Conservation (phyloP, 2,888 invertebrate genomes). For the Lepetodrilus schrolli region DNA sequence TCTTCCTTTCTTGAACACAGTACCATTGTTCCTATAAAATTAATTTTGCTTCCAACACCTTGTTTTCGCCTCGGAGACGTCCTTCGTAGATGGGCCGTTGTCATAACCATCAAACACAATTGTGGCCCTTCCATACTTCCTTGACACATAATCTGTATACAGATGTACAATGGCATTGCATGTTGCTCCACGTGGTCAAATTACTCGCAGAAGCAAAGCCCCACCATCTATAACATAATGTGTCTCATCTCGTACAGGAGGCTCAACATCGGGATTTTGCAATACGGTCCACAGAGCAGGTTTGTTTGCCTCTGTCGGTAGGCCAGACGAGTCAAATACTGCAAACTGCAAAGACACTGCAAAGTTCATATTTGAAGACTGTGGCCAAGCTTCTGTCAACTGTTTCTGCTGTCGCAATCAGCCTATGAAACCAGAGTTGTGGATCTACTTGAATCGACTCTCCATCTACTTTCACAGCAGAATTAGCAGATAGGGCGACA, state of each 20-base stretch:
- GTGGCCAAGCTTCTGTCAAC: too few relatives aligned
- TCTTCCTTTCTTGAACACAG: not conserved
- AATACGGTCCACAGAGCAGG: not conserved
- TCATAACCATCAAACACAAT: not conserved
- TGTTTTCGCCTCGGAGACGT: not conserved
- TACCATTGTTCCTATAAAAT: not conserved
- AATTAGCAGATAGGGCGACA: not conserved
- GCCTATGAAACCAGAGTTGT: not conserved
- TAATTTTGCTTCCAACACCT: not conserved
- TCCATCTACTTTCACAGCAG: not conserved
- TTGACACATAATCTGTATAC: not conserved
- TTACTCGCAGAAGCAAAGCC: not conserved
- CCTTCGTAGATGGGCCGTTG: not conserved
- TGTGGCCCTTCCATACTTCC: not conserved
- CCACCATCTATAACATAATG: not conserved
- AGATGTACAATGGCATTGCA: not conserved
- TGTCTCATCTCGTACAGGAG: not conserved
- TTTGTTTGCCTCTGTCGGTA: not conserved
- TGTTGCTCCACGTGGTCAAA: not conserved
- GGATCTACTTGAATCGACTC: not conserved
- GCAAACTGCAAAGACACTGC: too few relatives aligned
- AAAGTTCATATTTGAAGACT: too few relatives aligned
- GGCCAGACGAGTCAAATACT: not conserved
- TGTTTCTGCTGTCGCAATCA: too few relatives aligned
- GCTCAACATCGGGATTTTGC: not conserved